A percentile compares a stretch with the other conserved stretches of the same genome.
Conservation (phyloP, 2,797 vertebrate genomes). For the Pantherophis vulpinus region DNA sequence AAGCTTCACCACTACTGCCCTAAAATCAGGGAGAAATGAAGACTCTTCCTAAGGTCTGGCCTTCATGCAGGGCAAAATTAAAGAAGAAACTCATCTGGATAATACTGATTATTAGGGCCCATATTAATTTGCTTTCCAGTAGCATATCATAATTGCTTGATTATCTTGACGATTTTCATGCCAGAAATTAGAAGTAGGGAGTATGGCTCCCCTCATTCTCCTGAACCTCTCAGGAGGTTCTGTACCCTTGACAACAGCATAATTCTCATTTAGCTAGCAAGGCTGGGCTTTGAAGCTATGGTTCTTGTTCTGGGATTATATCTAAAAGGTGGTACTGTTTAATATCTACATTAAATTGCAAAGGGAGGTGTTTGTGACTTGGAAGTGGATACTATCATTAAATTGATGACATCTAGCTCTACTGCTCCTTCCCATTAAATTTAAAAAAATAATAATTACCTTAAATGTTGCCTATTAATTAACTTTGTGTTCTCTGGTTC, state of each 20-base stretch:
- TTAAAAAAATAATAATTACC: not conserved
- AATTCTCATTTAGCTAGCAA: not conserved
- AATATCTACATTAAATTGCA: not conserved
- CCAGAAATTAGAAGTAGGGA: not conserved
- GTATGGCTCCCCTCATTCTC: not conserved
- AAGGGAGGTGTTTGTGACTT: not conserved
- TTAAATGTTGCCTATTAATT: not conserved
- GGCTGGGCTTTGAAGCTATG: not conserved
- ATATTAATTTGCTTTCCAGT: not conserved
- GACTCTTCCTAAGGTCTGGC: not conserved
- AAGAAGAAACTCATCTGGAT: not conserved
- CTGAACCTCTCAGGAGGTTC: not conserved
- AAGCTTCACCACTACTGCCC: not conserved
- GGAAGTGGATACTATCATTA: not conserved
- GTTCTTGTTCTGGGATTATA: not conserved
- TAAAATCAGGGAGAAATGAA: not conserved
- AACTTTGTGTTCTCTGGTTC: not conserved
- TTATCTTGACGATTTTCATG: not conserved
- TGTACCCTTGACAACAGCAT: not conserved
- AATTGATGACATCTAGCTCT: not conserved
- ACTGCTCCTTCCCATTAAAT: not conserved
- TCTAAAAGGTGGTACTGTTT: not conserved
- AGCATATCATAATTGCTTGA: not conserved
- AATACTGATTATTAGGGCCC: not conserved
- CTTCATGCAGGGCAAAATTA: not conserved